Conservation (phyloP, 2,797 vertebrate genomes). For the Oophaga sylvatica region DNA sequence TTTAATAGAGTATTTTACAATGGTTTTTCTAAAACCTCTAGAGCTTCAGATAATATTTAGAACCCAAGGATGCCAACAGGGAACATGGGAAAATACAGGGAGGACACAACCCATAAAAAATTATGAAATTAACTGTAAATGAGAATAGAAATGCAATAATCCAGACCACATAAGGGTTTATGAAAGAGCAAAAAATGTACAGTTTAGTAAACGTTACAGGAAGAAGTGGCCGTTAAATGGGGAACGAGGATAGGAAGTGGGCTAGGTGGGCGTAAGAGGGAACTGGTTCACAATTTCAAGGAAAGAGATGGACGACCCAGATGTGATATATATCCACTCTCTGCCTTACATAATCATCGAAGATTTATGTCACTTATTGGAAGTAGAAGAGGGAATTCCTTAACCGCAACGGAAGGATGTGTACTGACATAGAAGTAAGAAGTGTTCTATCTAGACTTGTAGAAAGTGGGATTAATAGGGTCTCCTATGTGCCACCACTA, state of each 20-base stretch:
- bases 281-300: constrained; percentile 1
- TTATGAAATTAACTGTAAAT: constrained; percentile 12
- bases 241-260: constrained; percentile 31
- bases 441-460: background rate
- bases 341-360: background rate
- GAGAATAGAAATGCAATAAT: background rate
- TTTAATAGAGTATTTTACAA: background rate
- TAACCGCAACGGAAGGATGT: background rate
- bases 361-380: background rate
- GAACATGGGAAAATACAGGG: background rate
- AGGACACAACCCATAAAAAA: background rate
- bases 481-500: too few species aligned
- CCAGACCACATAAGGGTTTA: background rate
- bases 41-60: background rate
- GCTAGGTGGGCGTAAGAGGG: constrained; percentile 28
- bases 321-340: background rate
- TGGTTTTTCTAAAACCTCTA: background rate
- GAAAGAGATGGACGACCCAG: background rate
- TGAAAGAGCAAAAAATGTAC: constrained; percentile 7
- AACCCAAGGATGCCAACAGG: background rate
- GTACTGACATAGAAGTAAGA: background rate
- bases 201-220: background rate
- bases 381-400: background rate
- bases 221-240: constrained; percentile 12
- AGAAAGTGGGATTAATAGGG: background rate